These are phyloP conservation scores for Eustalomyia histrio DNA, from an alignment of 2,888 invertebrate species.

Conservation along the genomic window DNA sequence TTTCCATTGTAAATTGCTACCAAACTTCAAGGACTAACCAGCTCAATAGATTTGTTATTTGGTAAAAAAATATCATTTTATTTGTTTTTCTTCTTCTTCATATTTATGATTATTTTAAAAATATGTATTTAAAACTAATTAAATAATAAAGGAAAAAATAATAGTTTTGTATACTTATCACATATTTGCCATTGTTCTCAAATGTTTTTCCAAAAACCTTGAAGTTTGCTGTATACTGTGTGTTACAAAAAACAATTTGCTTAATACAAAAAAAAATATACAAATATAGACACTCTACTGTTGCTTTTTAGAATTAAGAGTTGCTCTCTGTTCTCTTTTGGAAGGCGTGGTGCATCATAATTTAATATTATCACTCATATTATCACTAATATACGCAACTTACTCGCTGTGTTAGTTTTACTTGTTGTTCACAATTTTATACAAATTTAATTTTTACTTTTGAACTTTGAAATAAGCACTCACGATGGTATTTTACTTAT, in stretches of 20 bases:
- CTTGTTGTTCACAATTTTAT: background rate
- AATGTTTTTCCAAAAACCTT: conserved; percentile 16
- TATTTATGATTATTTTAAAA: conserved; percentile 28
- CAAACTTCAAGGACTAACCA: conserved; percentile 74
- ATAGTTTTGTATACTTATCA: conserved; percentile 62
- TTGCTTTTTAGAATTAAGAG: background rate
- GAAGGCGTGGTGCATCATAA: background rate
- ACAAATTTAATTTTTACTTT: background rate
- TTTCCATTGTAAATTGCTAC: conserved; percentile 68
- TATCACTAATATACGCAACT: no score
- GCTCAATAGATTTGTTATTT: conserved; percentile 69
- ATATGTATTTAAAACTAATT: conserved; percentile 41
- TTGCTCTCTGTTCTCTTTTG: background rate
- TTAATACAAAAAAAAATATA: conserved; percentile 34
- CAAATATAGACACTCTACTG: conserved; percentile 1
- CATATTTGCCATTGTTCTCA: conserved; percentile 52
- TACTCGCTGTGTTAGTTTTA: background rate
- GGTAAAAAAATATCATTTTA: conserved; percentile 64
- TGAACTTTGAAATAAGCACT: background rate
- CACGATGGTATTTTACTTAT: background rate
- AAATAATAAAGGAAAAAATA: conserved; percentile 42
- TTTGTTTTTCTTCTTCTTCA: conserved; percentile 54
- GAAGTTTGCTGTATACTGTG: background rate
- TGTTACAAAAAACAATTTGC: conserved; percentile 46
- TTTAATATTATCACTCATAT: background rate